phyloP scores from a whole-genome alignment of 2,888 invertebrate species.

The Agrenia bidenticulata region DNA sequence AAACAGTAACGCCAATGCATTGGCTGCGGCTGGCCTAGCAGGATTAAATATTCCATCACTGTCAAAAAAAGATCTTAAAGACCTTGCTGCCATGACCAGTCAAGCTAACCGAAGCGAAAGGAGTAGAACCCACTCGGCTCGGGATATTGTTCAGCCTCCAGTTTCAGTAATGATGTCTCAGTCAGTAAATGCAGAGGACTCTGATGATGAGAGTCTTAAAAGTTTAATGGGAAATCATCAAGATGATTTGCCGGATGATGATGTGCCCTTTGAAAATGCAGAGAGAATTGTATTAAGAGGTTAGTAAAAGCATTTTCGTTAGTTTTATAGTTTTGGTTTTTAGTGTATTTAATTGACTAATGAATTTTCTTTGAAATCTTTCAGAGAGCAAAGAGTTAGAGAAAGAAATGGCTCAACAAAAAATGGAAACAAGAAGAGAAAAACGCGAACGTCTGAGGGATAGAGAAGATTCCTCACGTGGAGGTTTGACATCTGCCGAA shows the following conservation, averaged over 20 bases:
- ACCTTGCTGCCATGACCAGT: conserved; percentile 22
- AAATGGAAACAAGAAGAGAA: conserved; percentile 52
- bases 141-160: neutral
- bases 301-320: too few relatives aligned
- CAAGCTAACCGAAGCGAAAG: conserved; percentile 2
- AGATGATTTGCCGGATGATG: conserved; percentile 54
- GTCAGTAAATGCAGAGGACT: conserved; percentile 48
- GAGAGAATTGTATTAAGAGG: conserved; percentile 52
- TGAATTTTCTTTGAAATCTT: neutral
- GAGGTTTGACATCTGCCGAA: conserved; percentile 53
- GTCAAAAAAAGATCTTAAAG: conserved; percentile 44
- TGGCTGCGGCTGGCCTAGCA: conserved; percentile 42
- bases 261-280: conserved; percentile 50
- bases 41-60: conserved; percentile 50
- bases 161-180: neutral
- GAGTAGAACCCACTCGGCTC: neutral
- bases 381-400: conserved; percentile 53
- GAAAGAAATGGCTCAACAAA: conserved; percentile 53
- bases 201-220: conserved; percentile 56
- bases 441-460: conserved; percentile 47
- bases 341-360: neutral
- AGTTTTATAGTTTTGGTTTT: too few relatives aligned
- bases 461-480: conserved; percentile 30
- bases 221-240: conserved; percentile 56
- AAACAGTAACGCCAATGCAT: conserved; percentile 24